Conservation (phyloP, 2,797 vertebrate genomes). For the Myripristis jacobus region DNA sequence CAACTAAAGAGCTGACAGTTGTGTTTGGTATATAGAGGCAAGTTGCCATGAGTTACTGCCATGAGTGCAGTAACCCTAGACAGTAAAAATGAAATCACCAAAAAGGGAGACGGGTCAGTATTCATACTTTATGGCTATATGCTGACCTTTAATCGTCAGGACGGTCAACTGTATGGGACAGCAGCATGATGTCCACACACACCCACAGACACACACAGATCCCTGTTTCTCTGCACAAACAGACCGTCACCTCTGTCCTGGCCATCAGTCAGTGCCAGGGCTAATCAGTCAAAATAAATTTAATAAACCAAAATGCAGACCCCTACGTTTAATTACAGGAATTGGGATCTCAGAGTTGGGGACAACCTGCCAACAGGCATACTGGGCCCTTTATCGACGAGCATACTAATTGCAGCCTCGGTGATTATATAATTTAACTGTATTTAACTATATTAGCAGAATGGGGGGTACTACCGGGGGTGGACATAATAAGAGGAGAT, state of each 20-base stretch:
- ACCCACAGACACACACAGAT: conserved; percentile 29
- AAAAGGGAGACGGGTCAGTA: not conserved
- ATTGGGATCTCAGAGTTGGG: conserved; percentile 66
- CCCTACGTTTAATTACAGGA: conserved; percentile 77
- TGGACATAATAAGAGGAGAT: conserved; percentile 65
- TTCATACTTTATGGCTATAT: not conserved
- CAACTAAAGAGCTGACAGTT: not conserved
- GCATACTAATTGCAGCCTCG: conserved; percentile 67
- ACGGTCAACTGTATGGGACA: conserved; percentile 3
- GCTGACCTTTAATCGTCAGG: conserved; percentile 42
- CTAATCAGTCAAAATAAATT: conserved; percentile 76
- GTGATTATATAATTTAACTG: conserved; percentile 79
- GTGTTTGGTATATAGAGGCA: not conserved
- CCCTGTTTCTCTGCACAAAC: conserved; percentile 51
- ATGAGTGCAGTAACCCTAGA: not conserved
- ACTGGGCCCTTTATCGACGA: conserved; percentile 71
- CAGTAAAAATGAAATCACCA: not conserved
- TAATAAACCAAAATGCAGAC: conserved; percentile 79
- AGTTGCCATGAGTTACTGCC: not conserved
- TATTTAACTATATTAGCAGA: conserved; percentile 79
- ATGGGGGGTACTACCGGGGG: conserved; percentile 54
- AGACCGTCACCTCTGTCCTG: conserved; percentile 69
- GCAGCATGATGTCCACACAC: conserved; percentile 16
- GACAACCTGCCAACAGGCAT: conserved; percentile 61
- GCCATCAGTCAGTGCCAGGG: conserved; percentile 69